Evolutionary conservation across 2,113 vertebrate genomes (phyloP).

Genomic region (Corythaeola cristata): DNA sequence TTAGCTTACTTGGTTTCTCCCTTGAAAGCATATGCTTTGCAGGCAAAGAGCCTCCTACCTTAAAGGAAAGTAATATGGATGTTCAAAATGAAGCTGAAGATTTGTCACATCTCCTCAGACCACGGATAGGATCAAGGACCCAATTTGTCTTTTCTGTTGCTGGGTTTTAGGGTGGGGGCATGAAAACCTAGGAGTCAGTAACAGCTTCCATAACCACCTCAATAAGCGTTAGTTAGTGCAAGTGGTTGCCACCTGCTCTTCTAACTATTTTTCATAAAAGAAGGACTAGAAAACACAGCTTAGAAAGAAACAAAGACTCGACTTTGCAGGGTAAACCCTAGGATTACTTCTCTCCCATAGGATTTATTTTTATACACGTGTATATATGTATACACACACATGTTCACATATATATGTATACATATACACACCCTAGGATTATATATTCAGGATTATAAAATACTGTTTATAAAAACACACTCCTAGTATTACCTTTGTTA

Average conservation of each 20-base stretch:
- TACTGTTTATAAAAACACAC: background rate
- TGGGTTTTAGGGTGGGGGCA: background rate
- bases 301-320: background rate
- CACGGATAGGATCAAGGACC: rapidly evolving
- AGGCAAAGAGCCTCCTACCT: background rate
- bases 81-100: background rate
- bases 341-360: background rate
- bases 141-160: background rate
- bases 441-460: background rate
- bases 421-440: background rate
- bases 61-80: background rate
- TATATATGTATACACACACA: background rate
- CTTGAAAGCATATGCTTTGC: background rate
- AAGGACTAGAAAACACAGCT: background rate
- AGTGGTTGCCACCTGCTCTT: background rate
- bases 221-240: background rate
- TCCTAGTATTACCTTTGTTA: background rate
- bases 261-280: background rate
- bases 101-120: background rate
- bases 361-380: background rate
- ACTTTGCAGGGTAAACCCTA: background rate
- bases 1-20: background rate
- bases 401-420: background rate
- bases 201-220: background rate
- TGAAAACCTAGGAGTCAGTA: background rate